Conservation (phyloP, 2,888 invertebrate species). For the Platycheirus albimanus region DNA sequence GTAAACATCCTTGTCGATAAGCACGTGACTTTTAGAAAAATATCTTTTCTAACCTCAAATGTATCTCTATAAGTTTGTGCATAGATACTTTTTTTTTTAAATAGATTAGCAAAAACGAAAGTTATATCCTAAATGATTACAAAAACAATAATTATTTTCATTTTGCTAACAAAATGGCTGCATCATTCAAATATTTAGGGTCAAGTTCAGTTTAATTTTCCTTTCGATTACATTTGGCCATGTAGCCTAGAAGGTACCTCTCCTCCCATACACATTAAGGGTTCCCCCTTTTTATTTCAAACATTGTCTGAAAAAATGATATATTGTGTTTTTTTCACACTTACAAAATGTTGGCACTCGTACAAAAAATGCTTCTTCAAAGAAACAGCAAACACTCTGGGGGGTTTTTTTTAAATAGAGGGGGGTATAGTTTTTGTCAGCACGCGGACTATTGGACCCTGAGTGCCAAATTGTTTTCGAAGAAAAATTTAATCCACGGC, state of each 20-base stretch:
- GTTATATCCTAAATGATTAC: background rate
- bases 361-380: conserved; percentile 27
- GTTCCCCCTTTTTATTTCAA: conserved; percentile 9
- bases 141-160: background rate
- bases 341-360: conserved; percentile 37
- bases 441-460: conserved; percentile 42
- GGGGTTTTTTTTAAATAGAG: background rate
- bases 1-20: conserved; percentile 15
- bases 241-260: background rate
- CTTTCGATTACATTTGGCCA: conserved; percentile 25
- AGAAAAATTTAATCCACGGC: conserved; percentile 35
- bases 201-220: conserved; percentile 36
- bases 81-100: background rate
- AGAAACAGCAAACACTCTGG: background rate
- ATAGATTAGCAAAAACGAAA: background rate
- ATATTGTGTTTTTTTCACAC: conserved; percentile 26
- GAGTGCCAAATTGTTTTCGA: conserved; percentile 27
- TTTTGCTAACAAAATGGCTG: background rate
- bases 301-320: conserved; percentile 1
- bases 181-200: conserved; percentile 31
- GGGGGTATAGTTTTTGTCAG: no score
- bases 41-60: background rate
- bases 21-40: conserved; percentile 10
- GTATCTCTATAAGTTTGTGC: background rate
- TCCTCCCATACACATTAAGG: no score